Evolutionary conservation across 64 coral and sea anemone species (phyloP).

Genomic region (Astreopora myriophthalma): DNA sequence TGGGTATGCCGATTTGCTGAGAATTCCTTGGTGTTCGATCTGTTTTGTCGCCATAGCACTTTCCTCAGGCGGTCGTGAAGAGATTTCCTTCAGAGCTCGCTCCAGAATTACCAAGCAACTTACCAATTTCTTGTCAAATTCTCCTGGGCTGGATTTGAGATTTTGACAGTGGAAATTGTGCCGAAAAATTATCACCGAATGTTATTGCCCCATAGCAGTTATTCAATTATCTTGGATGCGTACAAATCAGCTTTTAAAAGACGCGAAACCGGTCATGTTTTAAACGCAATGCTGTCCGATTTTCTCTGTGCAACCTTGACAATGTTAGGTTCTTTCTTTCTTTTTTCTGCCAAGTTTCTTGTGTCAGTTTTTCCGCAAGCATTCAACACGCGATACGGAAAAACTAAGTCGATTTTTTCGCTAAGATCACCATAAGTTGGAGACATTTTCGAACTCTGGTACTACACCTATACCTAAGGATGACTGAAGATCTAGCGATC

Average conservation of each 20-base stretch:
- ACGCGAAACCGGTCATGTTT: not conserved
- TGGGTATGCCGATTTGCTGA: not conserved
- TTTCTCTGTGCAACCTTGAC: too few species aligned
- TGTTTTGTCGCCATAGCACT: conserved; percentile 22
- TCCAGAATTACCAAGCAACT: not conserved
- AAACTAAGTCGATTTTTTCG: too few species aligned
- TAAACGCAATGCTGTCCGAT: too few species aligned
- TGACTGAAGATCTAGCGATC: not conserved
- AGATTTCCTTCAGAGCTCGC: not conserved
- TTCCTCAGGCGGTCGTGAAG: not conserved
- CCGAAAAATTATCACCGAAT: conserved; percentile 20
- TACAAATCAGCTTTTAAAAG: not conserved
- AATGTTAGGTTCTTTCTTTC: too few species aligned
- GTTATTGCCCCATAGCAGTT: not conserved
- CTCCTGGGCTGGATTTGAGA: not conserved
- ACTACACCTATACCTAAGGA: too few species aligned
- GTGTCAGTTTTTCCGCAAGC: too few species aligned
- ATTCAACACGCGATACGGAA: too few species aligned
- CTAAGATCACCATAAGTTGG: too few species aligned
- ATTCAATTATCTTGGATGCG: conserved; percentile 10
- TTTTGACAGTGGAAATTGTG: not conserved
- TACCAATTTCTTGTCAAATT: not conserved
- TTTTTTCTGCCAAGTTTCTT: too few species aligned
- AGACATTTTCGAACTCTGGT: too few species aligned
- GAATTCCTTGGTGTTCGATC: not conserved